phyloP scores from a whole-genome alignment of 2,797 vertebrate genomes.

The Oreonectes daqikongensis region DNA sequence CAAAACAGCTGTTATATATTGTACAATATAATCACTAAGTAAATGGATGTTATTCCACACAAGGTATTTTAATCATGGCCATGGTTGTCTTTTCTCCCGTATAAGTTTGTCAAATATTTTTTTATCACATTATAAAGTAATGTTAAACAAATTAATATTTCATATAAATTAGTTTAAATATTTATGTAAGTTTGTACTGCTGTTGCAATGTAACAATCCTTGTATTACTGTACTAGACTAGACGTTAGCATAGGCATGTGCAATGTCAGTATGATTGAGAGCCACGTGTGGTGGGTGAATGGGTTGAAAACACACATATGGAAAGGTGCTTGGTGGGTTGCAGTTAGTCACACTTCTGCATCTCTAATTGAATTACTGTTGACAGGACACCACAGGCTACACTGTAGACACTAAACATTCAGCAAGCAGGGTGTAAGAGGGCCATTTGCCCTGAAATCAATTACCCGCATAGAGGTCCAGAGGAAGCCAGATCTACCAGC shows the following conservation, averaged over 20 bases:
- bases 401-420: conserved; percentile 72
- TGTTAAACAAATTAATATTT: too few species aligned
- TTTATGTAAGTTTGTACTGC: neutral
- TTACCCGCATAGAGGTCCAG: conserved; percentile 76
- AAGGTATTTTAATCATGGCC: neutral
- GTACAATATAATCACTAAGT: too few species aligned
- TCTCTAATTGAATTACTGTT: conserved; percentile 95
- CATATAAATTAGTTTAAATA: neutral
- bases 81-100: neutral
- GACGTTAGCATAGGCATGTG: neutral
- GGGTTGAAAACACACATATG: conserved; percentile 75
- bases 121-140: too few species aligned
- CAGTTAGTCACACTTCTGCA: conserved; percentile 87
- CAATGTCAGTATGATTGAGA: conserved; percentile 23
- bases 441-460: conserved; percentile 85
- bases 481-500: conserved; percentile 66
- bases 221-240: neutral
- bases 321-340: conserved; percentile 80
- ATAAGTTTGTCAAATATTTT: too few species aligned
- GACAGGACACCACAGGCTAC: conserved; percentile 83
- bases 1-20: too few species aligned
- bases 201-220: neutral
- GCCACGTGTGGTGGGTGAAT: conserved; percentile 44
- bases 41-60: too few species aligned
- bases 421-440: conserved; percentile 68